Evolutionary conservation across 2,797 vertebrate species (phyloP), one percentile per base, ranked within the genome.

Genomic region (Dipus sagitta): DNA sequence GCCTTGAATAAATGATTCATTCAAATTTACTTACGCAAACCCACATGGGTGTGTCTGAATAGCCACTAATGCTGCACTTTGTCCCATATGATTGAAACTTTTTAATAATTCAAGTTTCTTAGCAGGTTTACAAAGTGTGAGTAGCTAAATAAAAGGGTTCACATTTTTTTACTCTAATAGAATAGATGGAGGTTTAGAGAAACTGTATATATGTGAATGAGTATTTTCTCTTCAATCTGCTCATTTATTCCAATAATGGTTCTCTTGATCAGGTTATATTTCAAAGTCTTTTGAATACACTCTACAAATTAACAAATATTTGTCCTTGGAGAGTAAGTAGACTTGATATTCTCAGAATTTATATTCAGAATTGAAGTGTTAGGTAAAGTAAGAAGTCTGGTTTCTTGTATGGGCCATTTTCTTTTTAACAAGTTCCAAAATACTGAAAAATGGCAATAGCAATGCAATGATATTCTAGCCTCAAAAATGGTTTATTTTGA

Each of bases 31-130:
- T 90, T 68, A 85, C 93, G 68, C 83, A 95, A 92, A 95, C 89
- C 68, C 7, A 26, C 72, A 54, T 60, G 54, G 90, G 80, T 65
- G 21, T 96, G 71, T 96, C 92, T 95, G 75, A 96, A 80, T 95
- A 85, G 87, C 84, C 92, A 91, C 85, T 91, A 58, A 96, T 96
- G 94, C 95, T 96, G 94, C 95, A 96, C 96, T 96, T 96, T 95
- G 83, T 94, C 95, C 95, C 88, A 62, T 95, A 80, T 95, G 80
- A 93, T 81, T 95, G 94, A 83, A n/a, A 90, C 93, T 83, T 93
- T 90, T 84, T 79, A 77, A 42, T 86, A 77, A 83, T 72, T 90
- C 15, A 42, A 85, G 64, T 83, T 91, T 86, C 67, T 26, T 91
- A 86, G 76, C 71, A 93, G 20, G 58, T 86, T 95, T 96, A 64